These are phyloP conservation scores for Drosophila ogumai DNA, from an alignment of 1,140 invertebrate genomes.

Conservation along the genomic window DNA sequence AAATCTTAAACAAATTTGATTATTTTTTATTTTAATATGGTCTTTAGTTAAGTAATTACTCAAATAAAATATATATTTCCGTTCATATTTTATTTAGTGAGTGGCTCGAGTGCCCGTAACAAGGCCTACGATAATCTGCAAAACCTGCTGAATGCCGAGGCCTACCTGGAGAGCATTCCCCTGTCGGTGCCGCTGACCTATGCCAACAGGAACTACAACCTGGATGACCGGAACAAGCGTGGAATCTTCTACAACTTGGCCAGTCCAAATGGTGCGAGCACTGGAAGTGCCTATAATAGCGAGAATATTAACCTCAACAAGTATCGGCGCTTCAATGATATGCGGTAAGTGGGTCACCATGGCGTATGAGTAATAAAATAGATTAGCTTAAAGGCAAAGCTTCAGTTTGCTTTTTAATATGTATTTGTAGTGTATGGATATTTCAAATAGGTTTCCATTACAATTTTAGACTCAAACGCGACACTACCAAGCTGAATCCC, in stretches of 20 bases:
- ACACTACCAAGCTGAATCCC: constrained; percentile 77
- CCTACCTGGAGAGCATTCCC: constrained; percentile 75
- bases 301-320: constrained; percentile 74
- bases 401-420: not conserved
- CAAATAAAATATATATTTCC: not conserved
- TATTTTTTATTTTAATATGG: not conserved
- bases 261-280: constrained; percentile 18
- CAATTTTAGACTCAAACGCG: constrained; percentile 65
- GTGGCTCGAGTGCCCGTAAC: constrained; percentile 52
- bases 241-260: constrained; percentile 70
- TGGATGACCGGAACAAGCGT: constrained; percentile 78
- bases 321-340: constrained; percentile 73
- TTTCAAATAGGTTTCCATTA: not conserved
- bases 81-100: constrained; percentile 14
- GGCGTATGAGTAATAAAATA: constrained; percentile 24
- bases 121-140: constrained; percentile 83
- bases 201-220: constrained; percentile 77
- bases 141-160: constrained; percentile 77
- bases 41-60: not conserved
- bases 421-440: no score
- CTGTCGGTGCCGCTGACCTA: constrained; percentile 73
- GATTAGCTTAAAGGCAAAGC: not conserved
- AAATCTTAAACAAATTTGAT: not conserved
- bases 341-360: constrained; percentile 64
- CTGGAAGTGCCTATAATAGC: constrained; percentile 24